phyloP scores from a whole-genome alignment of 1,140 invertebrate species.

The Ceratoteleas bidentatus region DNA sequence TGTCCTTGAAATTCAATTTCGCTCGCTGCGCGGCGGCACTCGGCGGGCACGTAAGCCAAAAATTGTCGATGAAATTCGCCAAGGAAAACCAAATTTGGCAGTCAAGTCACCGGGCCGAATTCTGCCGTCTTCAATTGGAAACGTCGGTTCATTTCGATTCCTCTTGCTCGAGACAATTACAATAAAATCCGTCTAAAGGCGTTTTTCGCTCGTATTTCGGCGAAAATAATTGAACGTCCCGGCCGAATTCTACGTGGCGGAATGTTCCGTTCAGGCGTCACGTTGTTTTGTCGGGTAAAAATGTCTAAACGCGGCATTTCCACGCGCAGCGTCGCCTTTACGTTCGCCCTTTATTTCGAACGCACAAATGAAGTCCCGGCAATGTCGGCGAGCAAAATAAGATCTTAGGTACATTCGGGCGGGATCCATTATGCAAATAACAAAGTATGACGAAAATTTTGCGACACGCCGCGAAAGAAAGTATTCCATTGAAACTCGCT shows the following conservation, averaged over 20 bases:
- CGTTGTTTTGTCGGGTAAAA: conserved; percentile 13
- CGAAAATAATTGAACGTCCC: background rate
- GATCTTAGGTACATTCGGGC: conserved; percentile 47
- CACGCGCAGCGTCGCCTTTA: conserved; percentile 11
- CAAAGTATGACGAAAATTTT: conserved; percentile 58
- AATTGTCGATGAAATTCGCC: too few species aligned
- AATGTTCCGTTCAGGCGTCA: background rate
- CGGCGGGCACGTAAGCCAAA: too few species aligned
- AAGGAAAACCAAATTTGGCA: too few species aligned
- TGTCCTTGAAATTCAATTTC: conserved; percentile 27
- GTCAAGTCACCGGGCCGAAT: too few species aligned
- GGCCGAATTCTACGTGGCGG: background rate
- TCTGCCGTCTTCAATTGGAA: too few species aligned
- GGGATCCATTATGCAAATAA: conserved; percentile 56
- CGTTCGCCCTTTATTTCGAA: conserved; percentile 29
- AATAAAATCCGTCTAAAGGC: too few species aligned
- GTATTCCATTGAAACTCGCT: conserved; percentile 50
- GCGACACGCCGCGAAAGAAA: conserved; percentile 46
- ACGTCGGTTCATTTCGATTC: too few species aligned
- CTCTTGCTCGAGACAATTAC: too few species aligned
- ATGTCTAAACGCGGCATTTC: conserved; percentile 24
- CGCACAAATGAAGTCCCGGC: conserved; percentile 40
- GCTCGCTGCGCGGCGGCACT: background rate
- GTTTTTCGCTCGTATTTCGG: too few species aligned
- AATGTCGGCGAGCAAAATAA: conserved; percentile 34